These are phyloP conservation scores for Ramphastos sulfuratus DNA, from an alignment of 2,113 vertebrate genomes.

Conservation along the genomic window DNA sequence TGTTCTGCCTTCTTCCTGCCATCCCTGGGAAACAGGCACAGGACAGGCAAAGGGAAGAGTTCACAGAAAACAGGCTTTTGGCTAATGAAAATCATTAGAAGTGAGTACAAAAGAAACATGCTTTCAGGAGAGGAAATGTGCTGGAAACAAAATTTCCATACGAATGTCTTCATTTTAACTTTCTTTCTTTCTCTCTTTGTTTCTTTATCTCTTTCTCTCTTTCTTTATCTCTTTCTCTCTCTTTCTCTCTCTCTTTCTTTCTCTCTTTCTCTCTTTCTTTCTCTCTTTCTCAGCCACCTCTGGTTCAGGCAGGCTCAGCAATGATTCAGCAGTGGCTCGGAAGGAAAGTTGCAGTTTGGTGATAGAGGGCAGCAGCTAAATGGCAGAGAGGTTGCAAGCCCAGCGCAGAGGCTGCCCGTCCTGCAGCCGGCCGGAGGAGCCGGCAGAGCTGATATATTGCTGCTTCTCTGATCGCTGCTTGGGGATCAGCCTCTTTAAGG, in stretches of 20 bases:
- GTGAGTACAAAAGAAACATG: neutral
- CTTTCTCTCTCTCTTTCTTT: no score
- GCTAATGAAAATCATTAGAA: neutral
- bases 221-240: no score
- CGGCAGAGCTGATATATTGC: neutral
- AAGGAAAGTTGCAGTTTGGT: neutral
- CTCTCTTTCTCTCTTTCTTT: no score
- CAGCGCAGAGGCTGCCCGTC: neutral
- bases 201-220: no score
- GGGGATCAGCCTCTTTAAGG: constrained; percentile 22
- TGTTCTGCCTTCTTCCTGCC: neutral
- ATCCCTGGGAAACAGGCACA: neutral
- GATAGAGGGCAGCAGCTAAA: neutral
- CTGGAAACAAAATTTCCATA: neutral
- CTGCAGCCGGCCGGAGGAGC: neutral
- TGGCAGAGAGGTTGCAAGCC: neutral
- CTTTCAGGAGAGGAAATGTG: neutral
- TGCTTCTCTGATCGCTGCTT: neutral
- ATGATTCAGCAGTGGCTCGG: neutral
- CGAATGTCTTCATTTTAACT: neutral
- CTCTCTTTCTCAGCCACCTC: neutral
- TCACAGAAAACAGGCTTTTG: neutral
- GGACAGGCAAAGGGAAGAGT: neutral
- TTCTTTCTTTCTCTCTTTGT: no score
- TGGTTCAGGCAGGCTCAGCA: neutral